phyloP scores from a whole-genome alignment of 2,888 invertebrate genomes.

The Linnaemya vulpina region DNA sequence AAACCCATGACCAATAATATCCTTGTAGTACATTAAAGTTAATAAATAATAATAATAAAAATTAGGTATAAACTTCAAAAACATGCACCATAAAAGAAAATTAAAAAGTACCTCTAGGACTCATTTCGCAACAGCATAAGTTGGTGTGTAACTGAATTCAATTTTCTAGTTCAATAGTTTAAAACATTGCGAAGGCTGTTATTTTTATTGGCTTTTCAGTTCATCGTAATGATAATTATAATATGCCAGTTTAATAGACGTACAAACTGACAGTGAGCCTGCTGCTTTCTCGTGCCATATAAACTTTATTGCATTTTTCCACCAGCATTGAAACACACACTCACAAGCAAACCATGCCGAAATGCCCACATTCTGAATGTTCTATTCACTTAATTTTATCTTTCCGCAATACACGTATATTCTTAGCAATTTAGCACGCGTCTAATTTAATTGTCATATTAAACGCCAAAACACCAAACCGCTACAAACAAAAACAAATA shows the following conservation, averaged over 20 bases:
- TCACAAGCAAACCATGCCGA: neutral
- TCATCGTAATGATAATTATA: conserved; percentile 35
- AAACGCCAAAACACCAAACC: conserved; percentile 45
- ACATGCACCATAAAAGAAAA: no score
- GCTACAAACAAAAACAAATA: conserved; percentile 52
- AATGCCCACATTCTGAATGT: conserved; percentile 13
- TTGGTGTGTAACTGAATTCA: conserved; percentile 12
- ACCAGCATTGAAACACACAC: conserved; percentile 13
- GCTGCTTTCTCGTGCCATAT: conserved; percentile 36
- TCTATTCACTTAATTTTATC: conserved; percentile 65
- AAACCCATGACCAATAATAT: no score
- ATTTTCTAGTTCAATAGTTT: conserved; percentile 69
- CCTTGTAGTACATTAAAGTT: no score
- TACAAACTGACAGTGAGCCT: conserved; percentile 30
- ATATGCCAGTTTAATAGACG: conserved; percentile 5
- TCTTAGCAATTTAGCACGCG: conserved; percentile 72
- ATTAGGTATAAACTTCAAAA: no score
- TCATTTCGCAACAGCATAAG: no score
- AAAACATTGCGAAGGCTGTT: conserved; percentile 50
- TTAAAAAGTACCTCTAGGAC: no score
- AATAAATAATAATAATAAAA: no score
- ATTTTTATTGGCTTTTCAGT: conserved; percentile 32
- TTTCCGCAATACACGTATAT: conserved; percentile 68
- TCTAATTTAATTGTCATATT: conserved; percentile 68
- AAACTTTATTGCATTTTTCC: conserved; percentile 53